These are phyloP conservation scores for Calonectris borealis DNA, from an alignment of 2,113 vertebrate genomes.

Conservation along the genomic window DNA sequence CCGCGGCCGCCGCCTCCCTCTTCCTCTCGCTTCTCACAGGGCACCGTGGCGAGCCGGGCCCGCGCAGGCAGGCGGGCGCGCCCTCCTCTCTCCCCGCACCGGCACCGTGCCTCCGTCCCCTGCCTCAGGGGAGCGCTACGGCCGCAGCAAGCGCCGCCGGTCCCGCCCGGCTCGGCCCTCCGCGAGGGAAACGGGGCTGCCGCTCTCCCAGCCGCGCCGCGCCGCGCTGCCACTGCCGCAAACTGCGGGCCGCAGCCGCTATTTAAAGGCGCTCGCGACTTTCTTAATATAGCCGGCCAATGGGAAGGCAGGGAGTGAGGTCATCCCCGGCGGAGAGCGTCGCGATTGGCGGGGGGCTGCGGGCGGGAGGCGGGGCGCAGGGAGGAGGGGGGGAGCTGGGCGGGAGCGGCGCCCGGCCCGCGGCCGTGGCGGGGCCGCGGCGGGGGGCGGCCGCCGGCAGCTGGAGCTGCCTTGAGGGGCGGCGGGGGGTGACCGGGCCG, in stretches of 20 bases:
- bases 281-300: conserved; percentile 97
- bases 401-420: no score
- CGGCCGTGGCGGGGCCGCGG: no score
- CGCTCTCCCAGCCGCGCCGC: no score
- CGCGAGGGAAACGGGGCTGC: background rate
- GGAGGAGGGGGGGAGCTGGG: no score
- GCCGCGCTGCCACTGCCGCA: background rate
- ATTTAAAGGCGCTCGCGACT: conserved; percentile 86
- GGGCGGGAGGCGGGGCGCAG: background rate
- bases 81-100: background rate
- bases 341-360: conserved; percentile 69
- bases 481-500: no score
- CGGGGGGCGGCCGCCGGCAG: no score
- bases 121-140: background rate
- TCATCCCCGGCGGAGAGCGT: conserved; percentile 69
- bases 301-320: conserved; percentile 79
- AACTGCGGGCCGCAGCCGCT: conserved; percentile 20
- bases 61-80: conserved; percentile 17
- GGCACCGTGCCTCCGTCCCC: background rate
- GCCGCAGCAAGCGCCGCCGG: background rate
- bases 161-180: background rate
- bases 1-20: conserved; percentile 28
- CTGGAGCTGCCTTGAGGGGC: no score
- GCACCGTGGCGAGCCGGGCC: conserved; percentile 57
- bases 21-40: conserved; percentile 40